Evolutionary conservation across 1,140 invertebrate genomes (phyloP), one percentile per base, ranked within the genome.

Genomic region (Potamilus streckersoni): DNA sequence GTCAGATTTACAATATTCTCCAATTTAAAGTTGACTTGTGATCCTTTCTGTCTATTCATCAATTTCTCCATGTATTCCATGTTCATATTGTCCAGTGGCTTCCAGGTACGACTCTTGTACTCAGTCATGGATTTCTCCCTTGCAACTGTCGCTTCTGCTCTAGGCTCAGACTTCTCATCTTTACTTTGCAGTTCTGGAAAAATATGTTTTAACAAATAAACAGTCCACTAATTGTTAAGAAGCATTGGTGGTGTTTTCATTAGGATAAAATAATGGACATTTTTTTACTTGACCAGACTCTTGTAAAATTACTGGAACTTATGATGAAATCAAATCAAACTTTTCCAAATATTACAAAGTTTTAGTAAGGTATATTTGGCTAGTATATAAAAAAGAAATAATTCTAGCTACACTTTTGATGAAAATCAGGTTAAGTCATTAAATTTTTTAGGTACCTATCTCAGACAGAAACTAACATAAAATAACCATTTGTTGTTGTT

Each of bases 41-140:
- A 38, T 85, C 84, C 38, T 78, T 76, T 76, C 65, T 83, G 71
- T 23, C 82, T 56, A 17, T 81, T 76, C 19, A 69, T 73, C 27
- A 85, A 70, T 55, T 60, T 76, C 57, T 85, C 80, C 57, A 88
- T 74, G 73, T 84, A 89, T 15, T 79, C 78, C n/a, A 79, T 64
- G 73, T 89, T 90, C 65, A 79, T 83, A 67, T 87, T 83, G 74
- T 89, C 89, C 19, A 90, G 84, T 23, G 88, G 87, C 20, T 83
- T 79, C 82, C 83, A 85, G 14, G 75, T 31, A n/a, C 80, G 65
- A 31, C 70, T 79, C 2, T 83, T 80, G 61, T 82, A 76, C 12
- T 72, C 69, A 0, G 73, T 58, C 55, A 74, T 74, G 15, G 77
- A 79, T 17, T 69, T 68, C 62, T 79, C 72, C 57, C 60, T 68